Base-by-base conservation (phyloP, 2,888 invertebrate species). In the Rhingia campestris region DNA sequence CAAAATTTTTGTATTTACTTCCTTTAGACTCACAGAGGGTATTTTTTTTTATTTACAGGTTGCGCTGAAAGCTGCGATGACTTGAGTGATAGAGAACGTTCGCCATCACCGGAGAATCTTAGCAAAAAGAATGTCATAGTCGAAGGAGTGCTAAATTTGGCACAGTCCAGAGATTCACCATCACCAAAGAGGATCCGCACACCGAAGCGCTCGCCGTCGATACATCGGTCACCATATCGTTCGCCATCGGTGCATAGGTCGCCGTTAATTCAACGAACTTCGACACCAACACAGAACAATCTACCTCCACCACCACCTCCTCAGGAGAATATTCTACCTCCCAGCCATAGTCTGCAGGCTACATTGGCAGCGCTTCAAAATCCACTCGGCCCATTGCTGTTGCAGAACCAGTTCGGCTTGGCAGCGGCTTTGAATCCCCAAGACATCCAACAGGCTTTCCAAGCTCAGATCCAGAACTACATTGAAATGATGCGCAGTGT, bases 401-500 rank as follows among this genome's bases (percentile, higher is more conserved):
- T 90, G 35, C 90, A 90, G 80, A 89, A 89, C 81, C 90, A 90
- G 41, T 75, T 91, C 2, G 88, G 87, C 3, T 87, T 89, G 75
- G 87, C 69, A 22, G 87, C 87, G 14, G 87, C 88, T 0, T 67
- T 88, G n/a, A 87, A 86, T 56, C 87, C 90, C 0, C 88, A 87
- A 7, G 90, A 90, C 51, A 89, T 92, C 10, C 88, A 88, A 51
- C 90, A 91, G 59, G 92, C 91, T 4, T 86, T 92, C 59, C 92
- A 91, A 75, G 81, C 89, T n/a, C 91, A 91, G 63, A 61, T 91
- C 63, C 91, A 91, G 61, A 88, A 88, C 66, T 91, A 92, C 70
- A 89, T 91, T 49, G 90, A 91, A 86, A 88, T 91, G 88, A 89
- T 91, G 86, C 90, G 90, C 0, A 90, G 89, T 59, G 86, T 91